Percentiles rank a stretch among this genome's conserved stretches.
Conservation (phyloP, 2,113 vertebrate species). For the Oreotrochilus melanogaster region DNA sequence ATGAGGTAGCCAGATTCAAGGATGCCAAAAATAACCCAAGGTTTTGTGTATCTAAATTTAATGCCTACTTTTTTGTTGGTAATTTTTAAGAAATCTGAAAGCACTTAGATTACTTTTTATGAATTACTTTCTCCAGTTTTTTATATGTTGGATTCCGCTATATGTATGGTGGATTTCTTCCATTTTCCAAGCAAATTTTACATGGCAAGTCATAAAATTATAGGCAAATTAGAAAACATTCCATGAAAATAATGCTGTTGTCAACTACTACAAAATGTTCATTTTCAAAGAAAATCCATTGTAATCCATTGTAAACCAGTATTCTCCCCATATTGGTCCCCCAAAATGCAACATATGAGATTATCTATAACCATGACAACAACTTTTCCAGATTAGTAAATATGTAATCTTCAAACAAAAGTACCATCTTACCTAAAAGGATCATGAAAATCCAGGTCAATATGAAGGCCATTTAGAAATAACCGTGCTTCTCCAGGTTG, state of each 20-base stretch:
- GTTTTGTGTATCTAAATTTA: not conserved
- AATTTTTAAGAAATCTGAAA: not conserved
- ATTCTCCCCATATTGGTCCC: not conserved
- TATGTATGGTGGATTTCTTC: not conserved
- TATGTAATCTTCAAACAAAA: not conserved
- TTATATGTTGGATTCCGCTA: accelerated
- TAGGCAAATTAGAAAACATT: not conserved
- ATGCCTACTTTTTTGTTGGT: not conserved
- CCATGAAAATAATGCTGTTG: not conserved
- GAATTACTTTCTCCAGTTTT: not conserved
- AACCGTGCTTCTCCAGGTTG: constrained; percentile 89
- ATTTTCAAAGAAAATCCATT: not conserved
- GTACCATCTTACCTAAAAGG: constrained; percentile 86
- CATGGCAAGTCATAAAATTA: not conserved
- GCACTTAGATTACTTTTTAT: not conserved
- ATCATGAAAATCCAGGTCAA: constrained; percentile 89
- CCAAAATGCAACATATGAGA: not conserved
- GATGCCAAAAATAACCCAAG: not conserved
- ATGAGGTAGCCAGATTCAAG: not conserved
- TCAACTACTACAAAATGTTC: not conserved
- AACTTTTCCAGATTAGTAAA: not conserved
- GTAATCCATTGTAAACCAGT: not conserved
- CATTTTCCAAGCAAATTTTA: not conserved
- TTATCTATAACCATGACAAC: not conserved
- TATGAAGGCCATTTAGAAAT: constrained; percentile 91